Evolutionary conservation across 2,113 vertebrate genomes (phyloP).

Genomic region (Neopipo cinnamomea): DNA sequence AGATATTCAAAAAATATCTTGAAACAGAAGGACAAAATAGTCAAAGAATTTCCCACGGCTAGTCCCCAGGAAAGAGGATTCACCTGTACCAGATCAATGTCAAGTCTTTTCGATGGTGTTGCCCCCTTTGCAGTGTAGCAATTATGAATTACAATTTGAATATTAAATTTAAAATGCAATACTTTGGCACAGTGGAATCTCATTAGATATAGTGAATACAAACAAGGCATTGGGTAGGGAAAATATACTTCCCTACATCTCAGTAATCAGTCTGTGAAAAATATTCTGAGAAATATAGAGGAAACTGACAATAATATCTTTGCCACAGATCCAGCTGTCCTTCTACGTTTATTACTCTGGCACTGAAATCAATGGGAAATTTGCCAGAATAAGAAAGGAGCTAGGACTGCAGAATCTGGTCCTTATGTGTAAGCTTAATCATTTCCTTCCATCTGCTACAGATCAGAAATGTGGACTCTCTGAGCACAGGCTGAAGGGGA

Average conservation of each 20-base stretch:
- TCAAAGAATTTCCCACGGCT: background rate
- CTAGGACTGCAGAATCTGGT: slow-evolving; percentile 16
- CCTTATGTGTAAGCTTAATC: slow-evolving; percentile 14
- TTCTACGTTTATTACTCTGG: slow-evolving; percentile 26
- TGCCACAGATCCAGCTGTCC: slow-evolving; percentile 47
- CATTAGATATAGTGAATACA: background rate
- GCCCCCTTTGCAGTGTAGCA: background rate
- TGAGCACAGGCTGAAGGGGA: background rate
- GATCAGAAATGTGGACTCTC: slow-evolving; percentile 25
- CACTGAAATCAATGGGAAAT: slow-evolving; percentile 32
- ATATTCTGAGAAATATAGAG: background rate
- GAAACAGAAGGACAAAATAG: background rate
- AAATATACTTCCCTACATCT: background rate
- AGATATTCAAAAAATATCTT: background rate
- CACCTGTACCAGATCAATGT: background rate
- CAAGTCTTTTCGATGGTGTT: background rate
- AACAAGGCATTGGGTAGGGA: background rate
- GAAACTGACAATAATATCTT: slow-evolving; percentile 37
- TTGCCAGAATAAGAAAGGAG: background rate
- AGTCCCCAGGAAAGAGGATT: background rate
- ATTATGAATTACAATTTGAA: background rate
- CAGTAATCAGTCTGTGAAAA: slow-evolving; percentile 36
- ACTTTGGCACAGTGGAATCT: background rate
- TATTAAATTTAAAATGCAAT: background rate
- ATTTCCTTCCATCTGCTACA: slow-evolving; percentile 48